Evolutionary conservation across 2,888 invertebrate genomes (phyloP), one percentile per base, ranked within the genome.

Genomic region (Pocota personata): DNA sequence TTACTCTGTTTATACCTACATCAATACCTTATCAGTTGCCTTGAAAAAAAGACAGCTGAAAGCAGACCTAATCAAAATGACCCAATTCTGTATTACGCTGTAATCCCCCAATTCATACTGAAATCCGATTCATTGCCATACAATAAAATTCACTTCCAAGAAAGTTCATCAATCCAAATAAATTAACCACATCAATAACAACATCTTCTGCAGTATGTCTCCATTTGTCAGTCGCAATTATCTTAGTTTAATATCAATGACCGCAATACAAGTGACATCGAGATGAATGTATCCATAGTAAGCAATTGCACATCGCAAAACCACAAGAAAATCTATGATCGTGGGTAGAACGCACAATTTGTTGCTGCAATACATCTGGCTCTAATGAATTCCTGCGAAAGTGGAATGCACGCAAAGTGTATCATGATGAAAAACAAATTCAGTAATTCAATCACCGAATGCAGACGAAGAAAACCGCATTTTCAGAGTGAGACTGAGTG

Each of bases 191-290:
- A 24, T 24, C 24, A 24, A 4, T 27, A 16, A 16, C 57, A 66
- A 24, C 24, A 73, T 72, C 32, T 40, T 6, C n/a, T n/a, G n/a
- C 24, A 37, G 27, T 30, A 8, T 75, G 10, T 58, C 27, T 75
- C 10, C 46, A 19, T 71, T 40, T 69, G 58, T 58, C 77, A 71
- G 27, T 66, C 27, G 21, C 48, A 64, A 64, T 64, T 69, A 72
- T 43, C n/a, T 52, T 32, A 24, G 35, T 16, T 66, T 66, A 80
- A 66, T 66, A 84, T 50, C 69, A 75, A 69, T 32, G 57, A 84
- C 80, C 80, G 71, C 80, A 84, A 14, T 69, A 50, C 75, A 71
- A 66, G 32, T 84, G 69, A 84, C 80, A 80, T 66, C 30, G 14
- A 79, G 32, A 64, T 79, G 40, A 19, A 48, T 55, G 40, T 55